Conservation (phyloP, 2,113 vertebrate genomes). For the Eclectus roratus region DNA sequence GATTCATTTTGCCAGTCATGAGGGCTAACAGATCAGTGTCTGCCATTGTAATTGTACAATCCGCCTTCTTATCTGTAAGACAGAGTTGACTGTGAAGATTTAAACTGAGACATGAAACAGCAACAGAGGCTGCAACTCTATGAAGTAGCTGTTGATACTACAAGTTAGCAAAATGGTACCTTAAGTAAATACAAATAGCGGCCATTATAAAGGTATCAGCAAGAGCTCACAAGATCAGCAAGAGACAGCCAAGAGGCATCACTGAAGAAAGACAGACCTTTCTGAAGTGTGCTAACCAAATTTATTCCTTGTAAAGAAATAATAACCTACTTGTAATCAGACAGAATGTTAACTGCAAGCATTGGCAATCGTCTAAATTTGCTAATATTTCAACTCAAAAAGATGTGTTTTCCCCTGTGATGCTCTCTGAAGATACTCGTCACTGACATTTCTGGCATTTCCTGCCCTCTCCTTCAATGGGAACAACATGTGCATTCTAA, state of each 20-base stretch:
- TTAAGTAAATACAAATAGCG: not conserved
- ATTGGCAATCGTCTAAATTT: not conserved
- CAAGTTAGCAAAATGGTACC: not conserved
- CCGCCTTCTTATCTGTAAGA: conserved; percentile 83
- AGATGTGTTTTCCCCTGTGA: not conserved
- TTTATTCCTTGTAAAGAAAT: not conserved
- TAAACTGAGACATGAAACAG: not conserved
- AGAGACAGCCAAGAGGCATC: not conserved
- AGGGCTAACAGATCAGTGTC: conserved; percentile 85
- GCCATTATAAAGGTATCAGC: not conserved
- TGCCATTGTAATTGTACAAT: conserved; percentile 88
- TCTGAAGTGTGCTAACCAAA: not conserved
- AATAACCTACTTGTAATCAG: not conserved
- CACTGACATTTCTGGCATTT: conserved; percentile 9
- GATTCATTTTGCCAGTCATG: conserved; percentile 92
- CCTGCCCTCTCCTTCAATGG: not conserved
- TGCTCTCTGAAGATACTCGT: not conserved
- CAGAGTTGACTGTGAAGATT: not conserved
- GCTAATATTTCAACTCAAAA: not conserved
- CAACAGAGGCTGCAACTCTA: not conserved
- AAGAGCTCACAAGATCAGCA: not conserved
- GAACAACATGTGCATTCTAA: not conserved
- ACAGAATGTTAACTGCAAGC: not conserved
- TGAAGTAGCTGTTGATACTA: not conserved
- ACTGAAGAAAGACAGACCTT: not conserved